Evolutionary conservation across 2,797 vertebrate genomes (phyloP), one percentile per base, ranked within the genome.

Genomic region (Macroramphosus scolopax): DNA sequence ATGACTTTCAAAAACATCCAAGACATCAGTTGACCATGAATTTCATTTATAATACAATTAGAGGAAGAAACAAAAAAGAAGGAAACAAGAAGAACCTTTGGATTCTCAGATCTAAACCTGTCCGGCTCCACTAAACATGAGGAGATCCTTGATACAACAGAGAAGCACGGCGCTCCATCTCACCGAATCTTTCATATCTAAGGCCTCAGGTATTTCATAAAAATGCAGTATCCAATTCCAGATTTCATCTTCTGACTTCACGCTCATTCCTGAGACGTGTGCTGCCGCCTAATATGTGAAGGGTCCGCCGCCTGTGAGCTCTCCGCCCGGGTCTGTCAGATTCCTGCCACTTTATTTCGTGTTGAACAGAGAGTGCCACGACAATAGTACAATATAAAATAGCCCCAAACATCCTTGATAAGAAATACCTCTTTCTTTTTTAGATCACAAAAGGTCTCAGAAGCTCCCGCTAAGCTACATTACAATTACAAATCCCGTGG

Each of bases 401-500:
- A n/a, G n/a, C n/a, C n/a, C n/a, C 69, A 56, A 57, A 75, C 52
- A 55, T 62, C 68, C 57, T 64, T 35, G 4, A 46, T 84, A 77
- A 61, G 78, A 88, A 85, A 85, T 47, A 60, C 22, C 24, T 36
- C 10, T 45, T 62, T 33, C 17, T 17, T 45, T 29, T 29, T 29
- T 29, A n/a, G n/a, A n/a, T n/a, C n/a, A n/a, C 56, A 72, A 68
- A 74, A 72, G 51, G n/a, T 48, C 33, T 51, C 45, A 35, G 55
- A 57, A 54, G 60, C 48, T 88, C 88, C 87, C 87, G 79, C 43
- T 63, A 56, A 48, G 56, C 56, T 77, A 82, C 43, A 42, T 10
- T 52, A 63, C 41, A 15, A 43, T 64, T 78, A 80, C 51, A 91
- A 91, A 92, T 80, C 82, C 68, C n/a, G 78, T 81, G 90, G 89